Evolutionary conservation across 2,113 vertebrate genomes (phyloP).

Genomic region (Channa argus): DNA sequence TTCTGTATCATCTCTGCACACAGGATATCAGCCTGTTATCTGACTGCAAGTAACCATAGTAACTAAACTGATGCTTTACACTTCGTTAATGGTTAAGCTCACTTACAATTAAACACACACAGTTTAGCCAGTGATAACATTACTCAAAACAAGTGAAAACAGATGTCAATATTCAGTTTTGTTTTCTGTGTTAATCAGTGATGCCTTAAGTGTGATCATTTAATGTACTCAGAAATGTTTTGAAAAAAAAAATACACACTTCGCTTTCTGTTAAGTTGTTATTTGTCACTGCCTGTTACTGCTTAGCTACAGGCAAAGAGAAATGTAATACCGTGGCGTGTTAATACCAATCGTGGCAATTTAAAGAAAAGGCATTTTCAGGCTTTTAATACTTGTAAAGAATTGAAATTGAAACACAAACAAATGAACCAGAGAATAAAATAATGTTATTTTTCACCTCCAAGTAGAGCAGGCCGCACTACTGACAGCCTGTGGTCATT

Average conservation of each 20-base stretch:
- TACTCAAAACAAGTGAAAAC: conserved; percentile 22
- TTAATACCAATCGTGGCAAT: background rate
- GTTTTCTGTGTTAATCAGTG: background rate
- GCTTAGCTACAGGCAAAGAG: background rate
- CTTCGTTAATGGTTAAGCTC: conserved; percentile 36
- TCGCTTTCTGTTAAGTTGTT: background rate
- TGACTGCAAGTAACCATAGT: conserved; percentile 27
- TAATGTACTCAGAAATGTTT: background rate
- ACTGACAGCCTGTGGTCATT: conserved; percentile 49
- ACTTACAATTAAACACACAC: conserved; percentile 41
- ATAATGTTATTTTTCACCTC: conserved; percentile 38
- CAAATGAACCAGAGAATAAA: conserved; percentile 11
- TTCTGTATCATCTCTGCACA: background rate
- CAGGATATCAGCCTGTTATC: background rate
- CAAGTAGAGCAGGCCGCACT: conserved; percentile 6
- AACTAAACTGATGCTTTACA: conserved; percentile 44
- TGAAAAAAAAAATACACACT: background rate
- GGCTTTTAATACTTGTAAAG: conserved; percentile 2
- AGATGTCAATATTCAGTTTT: background rate
- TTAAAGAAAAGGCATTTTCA: conserved; percentile 7
- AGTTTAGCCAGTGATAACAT: conserved; percentile 24
- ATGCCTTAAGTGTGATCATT: conserved; percentile 11
- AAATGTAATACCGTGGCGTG: background rate
- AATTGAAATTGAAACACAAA: conserved; percentile 6
- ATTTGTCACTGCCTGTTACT: background rate